Evolutionary conservation across 2,113 vertebrate genomes (phyloP).

Genomic region (Bolborhynchus lineola): DNA sequence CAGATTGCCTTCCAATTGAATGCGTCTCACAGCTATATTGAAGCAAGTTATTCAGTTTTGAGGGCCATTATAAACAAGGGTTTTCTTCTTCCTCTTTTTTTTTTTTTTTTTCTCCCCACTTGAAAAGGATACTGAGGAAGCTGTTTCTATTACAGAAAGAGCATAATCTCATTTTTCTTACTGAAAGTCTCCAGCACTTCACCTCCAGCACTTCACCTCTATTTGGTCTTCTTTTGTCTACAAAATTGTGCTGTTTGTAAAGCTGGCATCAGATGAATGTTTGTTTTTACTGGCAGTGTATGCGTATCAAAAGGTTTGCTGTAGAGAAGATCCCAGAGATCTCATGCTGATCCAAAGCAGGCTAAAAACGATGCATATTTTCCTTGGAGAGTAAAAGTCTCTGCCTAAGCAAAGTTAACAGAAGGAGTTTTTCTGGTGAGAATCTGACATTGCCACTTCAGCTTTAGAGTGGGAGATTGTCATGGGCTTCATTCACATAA

Average conservation of each 20-base stretch:
- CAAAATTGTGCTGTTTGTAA: background rate
- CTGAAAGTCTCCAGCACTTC: background rate
- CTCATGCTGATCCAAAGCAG: background rate
- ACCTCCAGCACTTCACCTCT: background rate
- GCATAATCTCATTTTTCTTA: background rate
- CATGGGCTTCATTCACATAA: background rate
- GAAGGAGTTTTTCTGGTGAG: background rate
- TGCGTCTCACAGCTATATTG: background rate
- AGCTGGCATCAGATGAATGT: background rate
- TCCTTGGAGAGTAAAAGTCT: background rate
- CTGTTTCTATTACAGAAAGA: background rate
- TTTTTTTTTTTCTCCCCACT: background rate
- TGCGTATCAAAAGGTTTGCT: background rate
- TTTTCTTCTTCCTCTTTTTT: background rate
- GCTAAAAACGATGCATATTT: background rate
- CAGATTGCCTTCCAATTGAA: background rate
- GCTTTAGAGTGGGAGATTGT: background rate
- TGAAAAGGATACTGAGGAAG: background rate
- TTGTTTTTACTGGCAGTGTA: background rate
- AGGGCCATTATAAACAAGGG: background rate
- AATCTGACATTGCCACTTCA: background rate
- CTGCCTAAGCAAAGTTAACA: background rate
- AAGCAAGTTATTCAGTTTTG: background rate
- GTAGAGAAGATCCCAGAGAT: background rate
- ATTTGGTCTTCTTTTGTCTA: background rate